Evolutionary conservation across 2,113 vertebrate genomes (phyloP).

Genomic region (Bubo bubo): DNA sequence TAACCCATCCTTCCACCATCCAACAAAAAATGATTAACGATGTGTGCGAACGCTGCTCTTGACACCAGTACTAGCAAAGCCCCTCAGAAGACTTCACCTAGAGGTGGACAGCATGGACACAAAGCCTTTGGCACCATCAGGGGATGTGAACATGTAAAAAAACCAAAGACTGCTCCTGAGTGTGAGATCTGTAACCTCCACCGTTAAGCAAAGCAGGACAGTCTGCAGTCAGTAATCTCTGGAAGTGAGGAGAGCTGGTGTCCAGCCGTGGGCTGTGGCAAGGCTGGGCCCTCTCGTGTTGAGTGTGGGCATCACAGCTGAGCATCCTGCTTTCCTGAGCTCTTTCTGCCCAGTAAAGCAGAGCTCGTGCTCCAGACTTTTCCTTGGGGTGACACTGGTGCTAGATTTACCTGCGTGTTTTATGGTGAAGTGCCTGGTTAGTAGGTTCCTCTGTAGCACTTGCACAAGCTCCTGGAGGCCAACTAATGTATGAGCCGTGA

Average conservation of each 20-base stretch:
- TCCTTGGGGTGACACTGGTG: not conserved
- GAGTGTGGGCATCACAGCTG: not conserved
- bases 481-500: fast-evolving
- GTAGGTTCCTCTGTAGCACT: not conserved
- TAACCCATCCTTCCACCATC: not conserved
- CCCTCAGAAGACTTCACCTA: not conserved
- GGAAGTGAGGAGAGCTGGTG: not conserved
- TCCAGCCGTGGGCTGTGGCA: not conserved
- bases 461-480: not conserved
- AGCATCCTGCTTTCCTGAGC: not conserved
- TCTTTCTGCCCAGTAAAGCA: not conserved
- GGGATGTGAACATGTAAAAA: not conserved
- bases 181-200: not conserved
- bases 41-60: not conserved
- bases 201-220: not conserved
- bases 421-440: not conserved
- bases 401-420: not conserved
- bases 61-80: not conserved
- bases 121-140: not conserved
- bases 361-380: not conserved
- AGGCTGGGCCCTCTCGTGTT: not conserved
- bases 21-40: not conserved
- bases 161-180: not conserved
- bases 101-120: too few relatives aligned
- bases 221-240: not conserved